These are phyloP conservation scores for Phrynosoma platyrhinos DNA, from an alignment of 2,113 vertebrate genomes.

Conservation along the genomic window DNA sequence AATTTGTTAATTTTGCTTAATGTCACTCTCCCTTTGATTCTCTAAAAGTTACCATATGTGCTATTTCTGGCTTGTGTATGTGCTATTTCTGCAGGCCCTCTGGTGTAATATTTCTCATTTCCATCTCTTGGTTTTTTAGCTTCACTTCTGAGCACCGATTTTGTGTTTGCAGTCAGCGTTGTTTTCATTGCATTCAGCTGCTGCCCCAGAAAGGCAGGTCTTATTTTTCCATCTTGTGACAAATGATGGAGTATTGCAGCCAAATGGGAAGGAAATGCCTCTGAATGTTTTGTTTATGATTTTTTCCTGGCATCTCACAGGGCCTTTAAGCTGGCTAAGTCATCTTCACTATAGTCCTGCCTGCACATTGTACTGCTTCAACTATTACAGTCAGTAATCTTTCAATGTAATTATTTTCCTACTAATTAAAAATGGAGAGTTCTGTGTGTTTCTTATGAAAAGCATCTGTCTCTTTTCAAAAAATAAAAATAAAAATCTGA, in stretches of 20 bases:
- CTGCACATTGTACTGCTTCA: slow-evolving; percentile 55
- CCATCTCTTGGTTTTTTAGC: slow-evolving; percentile 49
- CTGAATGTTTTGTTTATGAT: slow-evolving; percentile 62
- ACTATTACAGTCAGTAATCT: slow-evolving; percentile 60
- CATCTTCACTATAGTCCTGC: slow-evolving; percentile 57
- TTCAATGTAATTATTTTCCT: slow-evolving; percentile 68
- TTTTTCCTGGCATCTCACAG: slow-evolving; percentile 61
- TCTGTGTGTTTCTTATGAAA: slow-evolving; percentile 75
- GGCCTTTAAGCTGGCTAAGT: slow-evolving; percentile 48
- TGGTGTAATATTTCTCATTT: slow-evolving; percentile 53
- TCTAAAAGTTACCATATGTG: slow-evolving; percentile 35
- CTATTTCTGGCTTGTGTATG: slow-evolving; percentile 31
- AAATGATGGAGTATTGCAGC: slow-evolving; percentile 66
- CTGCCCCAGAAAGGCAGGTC: slow-evolving; percentile 50
- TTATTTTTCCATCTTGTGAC: slow-evolving; percentile 69
- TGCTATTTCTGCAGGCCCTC: background rate
- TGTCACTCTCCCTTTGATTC: slow-evolving; percentile 53
- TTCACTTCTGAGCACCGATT: slow-evolving; percentile 52
- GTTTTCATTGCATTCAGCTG: slow-evolving; percentile 39
- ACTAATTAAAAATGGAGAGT: slow-evolving; percentile 76
- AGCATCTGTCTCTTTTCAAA: slow-evolving; percentile 72
- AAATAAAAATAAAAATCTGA: slow-evolving; percentile 59
- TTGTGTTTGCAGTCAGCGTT: slow-evolving; percentile 49
- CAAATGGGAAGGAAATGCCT: slow-evolving; percentile 60
- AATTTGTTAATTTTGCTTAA: slow-evolving; percentile 53